These are phyloP conservation scores for Drosophila bunnanda DNA, from an alignment of 2,888 invertebrate genomes.

Conservation along the genomic window DNA sequence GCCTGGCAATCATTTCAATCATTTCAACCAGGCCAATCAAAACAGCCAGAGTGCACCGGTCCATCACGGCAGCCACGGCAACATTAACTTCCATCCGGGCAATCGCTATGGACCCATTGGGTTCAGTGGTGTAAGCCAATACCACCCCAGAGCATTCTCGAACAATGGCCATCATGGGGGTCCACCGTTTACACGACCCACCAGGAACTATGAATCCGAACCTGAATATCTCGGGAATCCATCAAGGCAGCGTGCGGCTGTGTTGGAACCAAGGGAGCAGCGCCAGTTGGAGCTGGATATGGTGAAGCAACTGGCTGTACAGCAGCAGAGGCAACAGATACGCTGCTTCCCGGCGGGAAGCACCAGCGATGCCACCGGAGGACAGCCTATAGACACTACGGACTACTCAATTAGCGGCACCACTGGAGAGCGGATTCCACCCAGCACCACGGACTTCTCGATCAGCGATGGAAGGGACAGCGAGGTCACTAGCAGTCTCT, in stretches of 20 bases:
- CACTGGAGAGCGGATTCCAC: not conserved
- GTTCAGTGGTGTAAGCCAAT: not conserved
- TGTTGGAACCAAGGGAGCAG: not conserved
- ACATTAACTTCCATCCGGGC: not conserved
- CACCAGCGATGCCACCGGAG: slow-evolving; percentile 1
- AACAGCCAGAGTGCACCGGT: not conserved
- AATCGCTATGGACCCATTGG: not conserved
- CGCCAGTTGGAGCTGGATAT: not conserved
- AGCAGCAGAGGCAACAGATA: not conserved
- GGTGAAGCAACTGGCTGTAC: not conserved
- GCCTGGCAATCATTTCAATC: not conserved
- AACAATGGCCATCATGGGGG: not conserved
- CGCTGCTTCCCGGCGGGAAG: not conserved
- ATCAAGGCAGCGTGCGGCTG: not conserved
- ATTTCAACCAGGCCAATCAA: not conserved
- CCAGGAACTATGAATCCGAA: not conserved
- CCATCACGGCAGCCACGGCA: not conserved
- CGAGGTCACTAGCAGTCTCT: not conserved
- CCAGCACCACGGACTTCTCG: slow-evolving; percentile 2
- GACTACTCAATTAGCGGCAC: not conserved
- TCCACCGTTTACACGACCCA: not conserved
- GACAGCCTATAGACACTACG: not conserved
- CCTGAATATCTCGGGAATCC: not conserved
- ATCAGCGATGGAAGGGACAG: slow-evolving; percentile 1
- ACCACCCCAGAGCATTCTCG: not conserved